These are phyloP conservation scores for Chrysolina americana DNA, from an alignment of 2,888 invertebrate species.

Conservation along the genomic window DNA sequence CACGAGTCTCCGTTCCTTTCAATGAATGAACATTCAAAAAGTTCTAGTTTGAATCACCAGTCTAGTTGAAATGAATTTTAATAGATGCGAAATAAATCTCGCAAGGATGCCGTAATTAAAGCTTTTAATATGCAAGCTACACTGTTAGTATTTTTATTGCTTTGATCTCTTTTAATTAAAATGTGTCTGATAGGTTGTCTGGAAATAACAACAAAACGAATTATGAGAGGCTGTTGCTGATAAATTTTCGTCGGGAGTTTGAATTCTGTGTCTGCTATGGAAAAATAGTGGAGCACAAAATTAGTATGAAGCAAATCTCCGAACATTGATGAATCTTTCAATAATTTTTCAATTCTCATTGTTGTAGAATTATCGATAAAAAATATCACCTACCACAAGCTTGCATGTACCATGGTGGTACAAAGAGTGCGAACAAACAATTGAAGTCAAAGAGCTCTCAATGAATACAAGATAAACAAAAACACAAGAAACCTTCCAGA, in stretches of 20 bases:
- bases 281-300: background rate
- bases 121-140: conserved; percentile 43
- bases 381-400: too few relatives aligned
- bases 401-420: too few relatives aligned
- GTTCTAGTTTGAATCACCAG: conserved; percentile 36
- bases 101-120: conserved; percentile 45
- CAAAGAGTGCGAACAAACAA: too few relatives aligned
- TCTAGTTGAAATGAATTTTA: conserved; percentile 38
- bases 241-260: background rate
- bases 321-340: too few relatives aligned
- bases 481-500: too few relatives aligned
- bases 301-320: too few relatives aligned
- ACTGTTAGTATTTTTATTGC: conserved; percentile 45
- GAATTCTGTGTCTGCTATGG: background rate
- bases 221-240: background rate
- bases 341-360: too few relatives aligned
- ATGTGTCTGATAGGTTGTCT: conserved; percentile 32
- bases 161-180: conserved; percentile 47
- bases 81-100: conserved; percentile 44
- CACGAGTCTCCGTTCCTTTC: background rate
- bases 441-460: too few relatives aligned
- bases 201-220: conserved; percentile 10
- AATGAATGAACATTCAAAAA: background rate
- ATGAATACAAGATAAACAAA: too few relatives aligned
- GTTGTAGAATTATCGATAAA: too few relatives aligned